Evolutionary conservation across 2,888 invertebrate genomes (phyloP), one percentile per base, ranked within the genome.

Genomic region (Lumbricus terrestris): DNA sequence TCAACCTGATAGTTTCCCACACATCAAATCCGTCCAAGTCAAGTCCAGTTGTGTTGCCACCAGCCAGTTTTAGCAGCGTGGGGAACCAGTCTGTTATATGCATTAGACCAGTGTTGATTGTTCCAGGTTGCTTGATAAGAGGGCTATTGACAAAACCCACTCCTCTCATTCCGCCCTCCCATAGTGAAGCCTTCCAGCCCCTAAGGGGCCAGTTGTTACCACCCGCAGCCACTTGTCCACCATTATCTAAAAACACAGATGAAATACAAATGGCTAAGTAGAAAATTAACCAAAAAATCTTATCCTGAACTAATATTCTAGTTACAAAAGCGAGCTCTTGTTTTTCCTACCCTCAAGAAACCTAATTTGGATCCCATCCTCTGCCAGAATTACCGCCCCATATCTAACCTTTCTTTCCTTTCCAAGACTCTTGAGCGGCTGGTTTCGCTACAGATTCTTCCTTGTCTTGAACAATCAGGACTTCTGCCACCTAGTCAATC

Each of bases 211-310:
- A 94, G 92, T 94, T 94, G 92, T 94, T 94, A 13, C 94, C 94
- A 4, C 94, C 94, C 42, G 91, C 92, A 23, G 91, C 90, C 29
- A 94, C 92, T 91, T 94, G 93, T 29, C 94, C 94, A 5, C 94
- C 94, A 92, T 94, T 94, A 91, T 94, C 98, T 94, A 90, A 91
- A 40, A 91, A 47, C 23, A 23, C 47, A 47, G 47, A 8, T 8
- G 11, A 88, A 23, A 85, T 89, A 54, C 29, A 18, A 54, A 89
- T 20, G n/a, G 37, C 18, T 89, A 88, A 40, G 42, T 89, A 34
- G 20, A n/a, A 85, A 37, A 37, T 35, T 20, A n/a, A 34, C 20
- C n/a, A n/a, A n/a, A n/a, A n/a, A 20, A 85, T 47, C n/a, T 47
- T 47, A 47, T 47, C 23, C 47, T 47, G 47, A 23, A 40, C n/a